These are phyloP conservation scores for Macrobrachium rosenbergii DNA, from an alignment of 1,140 invertebrate genomes.

Conservation along the genomic window DNA sequence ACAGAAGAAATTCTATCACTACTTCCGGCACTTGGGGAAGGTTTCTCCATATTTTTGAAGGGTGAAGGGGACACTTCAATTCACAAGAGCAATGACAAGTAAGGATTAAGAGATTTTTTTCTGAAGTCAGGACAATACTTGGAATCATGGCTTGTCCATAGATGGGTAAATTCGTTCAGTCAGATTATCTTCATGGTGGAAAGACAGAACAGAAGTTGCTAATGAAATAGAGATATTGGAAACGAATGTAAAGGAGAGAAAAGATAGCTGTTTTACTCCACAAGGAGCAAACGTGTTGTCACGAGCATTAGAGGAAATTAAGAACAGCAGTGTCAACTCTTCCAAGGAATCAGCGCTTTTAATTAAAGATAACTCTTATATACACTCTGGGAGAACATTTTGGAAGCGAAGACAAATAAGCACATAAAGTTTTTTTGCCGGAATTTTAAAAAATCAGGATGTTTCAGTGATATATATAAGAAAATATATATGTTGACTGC, in stretches of 20 bases:
- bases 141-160: slow-evolving; percentile 10
- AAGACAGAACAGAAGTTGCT: slow-evolving; percentile 23
- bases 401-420: slow-evolving; percentile 8
- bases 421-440: not conserved
- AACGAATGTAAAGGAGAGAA: slow-evolving; percentile 9
- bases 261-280: slow-evolving; percentile 31
- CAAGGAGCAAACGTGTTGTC: slow-evolving; percentile 20
- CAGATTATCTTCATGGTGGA: slow-evolving; percentile 23
- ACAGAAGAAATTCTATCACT: slow-evolving; percentile 26
- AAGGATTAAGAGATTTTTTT: slow-evolving; percentile 13
- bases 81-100: slow-evolving; percentile 31
- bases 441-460: slow-evolving; percentile 21
- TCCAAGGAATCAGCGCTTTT: slow-evolving; percentile 12
- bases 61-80: not conserved
- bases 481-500: not conserved
- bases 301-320: slow-evolving; percentile 6
- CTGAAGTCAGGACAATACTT: not conserved
- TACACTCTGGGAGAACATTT: slow-evolving; percentile 29
- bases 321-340: slow-evolving; percentile 8
- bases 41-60: slow-evolving; percentile 18
- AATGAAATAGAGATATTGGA: not conserved
- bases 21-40: slow-evolving; percentile 13
- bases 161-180: slow-evolving; percentile 26
- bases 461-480: slow-evolving; percentile 12
- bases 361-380: slow-evolving; percentile 14